phyloP scores from a whole-genome alignment of 2,888 invertebrate genomes.

The Drosophila demipolita region DNA sequence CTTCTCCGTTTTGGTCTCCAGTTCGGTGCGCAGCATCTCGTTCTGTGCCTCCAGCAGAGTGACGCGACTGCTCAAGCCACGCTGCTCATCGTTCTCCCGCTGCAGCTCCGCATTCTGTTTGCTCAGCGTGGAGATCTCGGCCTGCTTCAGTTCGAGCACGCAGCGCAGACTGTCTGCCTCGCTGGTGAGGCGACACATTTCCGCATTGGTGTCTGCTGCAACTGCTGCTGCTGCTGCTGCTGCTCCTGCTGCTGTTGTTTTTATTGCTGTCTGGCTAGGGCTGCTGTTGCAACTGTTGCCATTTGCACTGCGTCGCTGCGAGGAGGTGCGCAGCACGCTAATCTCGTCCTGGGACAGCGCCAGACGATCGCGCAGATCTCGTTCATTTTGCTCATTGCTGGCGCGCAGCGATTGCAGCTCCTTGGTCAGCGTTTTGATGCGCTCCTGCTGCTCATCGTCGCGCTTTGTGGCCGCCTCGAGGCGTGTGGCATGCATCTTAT shows the following conservation, averaged over 20 bases:
- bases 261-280: slow-evolving; percentile 25
- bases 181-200: slow-evolving; percentile 86
- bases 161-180: slow-evolving; percentile 94
- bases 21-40: slow-evolving; percentile 91
- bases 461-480: slow-evolving; percentile 72
- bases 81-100: slow-evolving; percentile 91
- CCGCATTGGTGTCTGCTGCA: slow-evolving; percentile 48
- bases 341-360: slow-evolving; percentile 83
- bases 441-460: slow-evolving; percentile 82
- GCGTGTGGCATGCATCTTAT: slow-evolving; percentile 73
- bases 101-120: slow-evolving; percentile 89
- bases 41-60: slow-evolving; percentile 92
- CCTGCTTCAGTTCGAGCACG: slow-evolving; percentile 94
- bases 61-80: slow-evolving; percentile 90
- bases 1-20: slow-evolving; percentile 87
- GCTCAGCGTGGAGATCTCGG: slow-evolving; percentile 92
- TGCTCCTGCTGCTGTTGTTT: slow-evolving; percentile 37
- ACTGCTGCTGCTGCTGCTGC: slow-evolving; percentile 2
- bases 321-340: slow-evolving; percentile 71
- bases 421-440: slow-evolving; percentile 77
- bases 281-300: slow-evolving; percentile 25
- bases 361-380: slow-evolving; percentile 83
- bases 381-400: slow-evolving; percentile 77
- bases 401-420: slow-evolving; percentile 80
- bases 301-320: slow-evolving; percentile 62